Conservation (phyloP, 2,888 invertebrate genomes). For the Encarsia formosa region DNA sequence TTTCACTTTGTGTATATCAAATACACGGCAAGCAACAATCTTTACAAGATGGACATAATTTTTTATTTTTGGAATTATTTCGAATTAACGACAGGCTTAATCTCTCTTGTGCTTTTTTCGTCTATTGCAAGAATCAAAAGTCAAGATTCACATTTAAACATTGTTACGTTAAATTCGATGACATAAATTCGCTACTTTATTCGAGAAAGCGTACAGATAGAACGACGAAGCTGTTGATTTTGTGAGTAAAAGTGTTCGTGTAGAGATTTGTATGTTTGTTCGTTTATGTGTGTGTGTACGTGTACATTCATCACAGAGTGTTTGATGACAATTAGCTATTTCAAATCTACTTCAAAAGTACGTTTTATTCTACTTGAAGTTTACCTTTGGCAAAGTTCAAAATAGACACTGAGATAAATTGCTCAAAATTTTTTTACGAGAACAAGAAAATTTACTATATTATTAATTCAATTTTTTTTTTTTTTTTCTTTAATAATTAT, state of each 20-base stretch:
- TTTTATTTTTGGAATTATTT: conserved; percentile 9
- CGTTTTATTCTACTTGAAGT: conserved; percentile 18
- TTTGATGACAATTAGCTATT: conserved; percentile 15
- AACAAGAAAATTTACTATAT: conserved; percentile 16
- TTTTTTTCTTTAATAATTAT: not conserved
- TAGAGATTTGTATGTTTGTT: not conserved
- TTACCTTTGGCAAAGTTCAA: conserved; percentile 13
- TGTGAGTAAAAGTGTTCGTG: not conserved
- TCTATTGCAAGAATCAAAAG: conserved; percentile 27
- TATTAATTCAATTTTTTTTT: not conserved
- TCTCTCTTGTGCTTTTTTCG: conserved; percentile 25
- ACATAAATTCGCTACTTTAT: conserved; percentile 24
- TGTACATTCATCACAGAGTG: not conserved
- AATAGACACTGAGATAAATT: conserved; percentile 25
- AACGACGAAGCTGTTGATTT: conserved; percentile 13
- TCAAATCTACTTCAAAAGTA: conserved; percentile 19
- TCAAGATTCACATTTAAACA: conserved; percentile 20
- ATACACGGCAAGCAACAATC: conserved; percentile 16
- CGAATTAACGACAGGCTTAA: conserved; percentile 25
- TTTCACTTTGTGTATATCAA: conserved; percentile 7
- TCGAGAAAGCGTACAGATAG: conserved; percentile 13
- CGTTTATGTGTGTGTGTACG: not conserved
- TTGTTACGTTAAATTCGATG: conserved; percentile 18
- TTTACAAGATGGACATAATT: conserved; percentile 15
- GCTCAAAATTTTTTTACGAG: conserved; percentile 20